Base-by-base conservation (phyloP, 2,888 invertebrate species). In the Anarsia innoxiella region DNA sequence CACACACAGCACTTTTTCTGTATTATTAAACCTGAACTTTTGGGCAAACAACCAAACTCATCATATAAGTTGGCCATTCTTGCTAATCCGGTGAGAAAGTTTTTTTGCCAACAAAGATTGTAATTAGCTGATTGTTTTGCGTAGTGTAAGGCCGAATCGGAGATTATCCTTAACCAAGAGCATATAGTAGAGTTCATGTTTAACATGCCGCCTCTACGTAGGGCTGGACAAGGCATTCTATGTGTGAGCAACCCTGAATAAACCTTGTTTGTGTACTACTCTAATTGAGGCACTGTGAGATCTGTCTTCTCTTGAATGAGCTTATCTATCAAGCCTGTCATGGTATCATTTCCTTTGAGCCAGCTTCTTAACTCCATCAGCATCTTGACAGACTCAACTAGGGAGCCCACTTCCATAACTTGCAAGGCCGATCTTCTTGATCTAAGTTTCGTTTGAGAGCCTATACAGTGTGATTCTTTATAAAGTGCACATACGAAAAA, bases 381-480 rank as follows among this genome's bases (percentile, higher is more conserved):
- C 4, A 6, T 19, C 19, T 19, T 19, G 6, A 19, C 6, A 6
- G 3, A 5, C 6, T 19, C 19, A 3, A 19, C 19, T 6, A 19
- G 3, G 19, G 4, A 5, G 6, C 19, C 19, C 19, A 19, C 19
- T 19, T 19, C 19, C 19, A 19, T 5, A 19, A 19, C 19, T 19
- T 19, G 19, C 6, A 19, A 19, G 19, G 19, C 19, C 3, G 19
- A 19, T 5, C 19, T 3, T 19, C 19, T 19, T 19, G 19, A 3
- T 19, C 19, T 19, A 12, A 13, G 37, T 39, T 8, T 33, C 27
- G 10, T 42, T 36, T 12, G 16, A 26, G 15, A n/a, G n/a, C n/a
- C n/a, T n/a, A n/a, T n/a, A n/a, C n/a, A n/a, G n/a, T n/a, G n/a
- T n/a, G n/a, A n/a, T n/a, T n/a, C n/a, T n/a, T n/a, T n/a, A n/a